A percentile compares a stretch with the other conserved stretches of the same genome.
These are phyloP conservation scores for Gambusia yucatana DNA, from an alignment of 2,797 vertebrate species.

Conservation along the genomic window DNA sequence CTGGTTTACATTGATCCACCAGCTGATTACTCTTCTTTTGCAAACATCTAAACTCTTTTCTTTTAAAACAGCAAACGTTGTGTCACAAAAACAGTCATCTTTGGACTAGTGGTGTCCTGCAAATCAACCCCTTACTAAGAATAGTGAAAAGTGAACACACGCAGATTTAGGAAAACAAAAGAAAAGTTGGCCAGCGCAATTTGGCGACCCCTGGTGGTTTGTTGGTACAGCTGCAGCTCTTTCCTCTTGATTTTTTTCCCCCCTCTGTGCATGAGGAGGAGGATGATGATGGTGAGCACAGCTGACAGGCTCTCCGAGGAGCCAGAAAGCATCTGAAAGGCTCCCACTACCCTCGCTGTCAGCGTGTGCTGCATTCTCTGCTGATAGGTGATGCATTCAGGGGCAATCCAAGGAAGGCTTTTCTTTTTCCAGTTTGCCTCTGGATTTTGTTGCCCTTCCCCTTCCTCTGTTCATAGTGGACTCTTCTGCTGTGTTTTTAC, in stretches of 20 bases:
- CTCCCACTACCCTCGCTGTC: slow-evolving; percentile 33
- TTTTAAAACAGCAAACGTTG: neutral
- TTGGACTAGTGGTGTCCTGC: neutral
- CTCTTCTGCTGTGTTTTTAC: slow-evolving; percentile 17
- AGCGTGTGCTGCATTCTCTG: slow-evolving; percentile 10
- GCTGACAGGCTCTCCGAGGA: slow-evolving; percentile 65
- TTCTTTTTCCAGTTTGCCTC: slow-evolving; percentile 6
- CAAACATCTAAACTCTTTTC: neutral
- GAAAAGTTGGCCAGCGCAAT: neutral
- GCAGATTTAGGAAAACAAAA: slow-evolving; percentile 10
- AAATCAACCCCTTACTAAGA: neutral
- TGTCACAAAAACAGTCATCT: neutral
- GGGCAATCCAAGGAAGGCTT: slow-evolving; percentile 9
- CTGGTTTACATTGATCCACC: neutral
- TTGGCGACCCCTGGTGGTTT: slow-evolving; percentile 53
- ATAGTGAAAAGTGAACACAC: neutral
- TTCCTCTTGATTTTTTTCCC: slow-evolving; percentile 8
- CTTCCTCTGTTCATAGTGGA: slow-evolving; percentile 20
- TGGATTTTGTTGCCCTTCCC: slow-evolving; percentile 24
- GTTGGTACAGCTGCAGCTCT: neutral
- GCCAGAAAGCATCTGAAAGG: slow-evolving; percentile 48
- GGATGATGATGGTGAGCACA: slow-evolving; percentile 60
- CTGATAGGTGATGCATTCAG: slow-evolving; percentile 53
- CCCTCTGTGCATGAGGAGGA: slow-evolving; percentile 25
- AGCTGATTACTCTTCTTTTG: neutral